Conservation (phyloP, 1,140 invertebrate species). For the Nasonia giraulti region DNA sequence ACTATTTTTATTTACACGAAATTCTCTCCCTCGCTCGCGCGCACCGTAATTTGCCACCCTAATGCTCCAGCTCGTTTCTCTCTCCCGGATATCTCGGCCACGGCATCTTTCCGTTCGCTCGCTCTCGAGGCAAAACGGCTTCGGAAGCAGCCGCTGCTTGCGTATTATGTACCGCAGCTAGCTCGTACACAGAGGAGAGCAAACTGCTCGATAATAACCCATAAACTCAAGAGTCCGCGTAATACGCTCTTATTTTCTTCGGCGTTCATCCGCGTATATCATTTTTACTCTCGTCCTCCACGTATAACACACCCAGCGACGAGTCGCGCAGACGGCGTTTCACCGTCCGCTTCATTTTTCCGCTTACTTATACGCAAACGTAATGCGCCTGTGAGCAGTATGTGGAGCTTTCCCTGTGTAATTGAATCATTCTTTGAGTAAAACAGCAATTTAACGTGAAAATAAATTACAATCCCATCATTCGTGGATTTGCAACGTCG, state of each 20-base stretch:
- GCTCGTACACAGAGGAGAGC: neutral
- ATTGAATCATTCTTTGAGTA: too few relatives aligned
- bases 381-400: too few relatives aligned
- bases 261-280: neutral
- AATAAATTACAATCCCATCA: too few relatives aligned
- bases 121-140: neutral
- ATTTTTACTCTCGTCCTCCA: neutral
- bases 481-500: too few relatives aligned
- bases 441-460: too few relatives aligned
- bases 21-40: neutral
- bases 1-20: constrained; percentile 9
- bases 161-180: too few relatives aligned
- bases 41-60: neutral
- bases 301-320: too few relatives aligned
- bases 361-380: too few relatives aligned
- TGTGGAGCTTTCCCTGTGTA: too few relatives aligned
- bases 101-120: neutral
- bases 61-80: neutral
- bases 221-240: constrained; percentile 20
- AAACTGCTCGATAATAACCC: constrained; percentile 32
- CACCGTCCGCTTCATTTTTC: too few relatives aligned
- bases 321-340: too few relatives aligned
- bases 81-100: neutral
- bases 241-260: constrained; percentile 35
- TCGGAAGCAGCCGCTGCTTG: too few relatives aligned